Evolutionary conservation across 2,113 vertebrate genomes (phyloP).

Genomic region (Embiotoca jacksoni): DNA sequence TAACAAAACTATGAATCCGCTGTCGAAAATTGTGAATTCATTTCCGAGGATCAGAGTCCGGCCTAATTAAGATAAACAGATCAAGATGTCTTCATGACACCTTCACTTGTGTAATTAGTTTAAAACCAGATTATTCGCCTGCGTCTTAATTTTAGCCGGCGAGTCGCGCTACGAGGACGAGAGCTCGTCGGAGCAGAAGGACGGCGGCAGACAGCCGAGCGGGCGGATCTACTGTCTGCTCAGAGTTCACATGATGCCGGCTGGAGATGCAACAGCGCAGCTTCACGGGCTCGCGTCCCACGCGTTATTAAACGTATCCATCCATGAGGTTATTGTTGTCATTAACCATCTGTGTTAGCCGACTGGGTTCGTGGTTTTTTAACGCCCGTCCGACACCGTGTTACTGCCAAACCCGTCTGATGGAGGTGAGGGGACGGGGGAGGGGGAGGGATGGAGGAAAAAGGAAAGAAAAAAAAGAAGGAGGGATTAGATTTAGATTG

Average conservation of each 20-base stretch:
- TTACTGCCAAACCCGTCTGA: slow-evolving; percentile 34
- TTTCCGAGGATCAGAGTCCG: neutral
- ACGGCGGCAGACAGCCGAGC: slow-evolving; percentile 27
- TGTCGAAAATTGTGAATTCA: too few relatives aligned
- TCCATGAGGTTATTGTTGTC: slow-evolving; percentile 65
- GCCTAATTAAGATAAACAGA: slow-evolving; percentile 18
- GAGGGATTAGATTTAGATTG: slow-evolving; percentile 61
- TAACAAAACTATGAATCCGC: too few relatives aligned
- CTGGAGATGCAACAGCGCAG: slow-evolving; percentile 17
- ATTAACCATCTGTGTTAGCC: slow-evolving; percentile 69
- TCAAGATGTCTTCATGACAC: slow-evolving; percentile 36
- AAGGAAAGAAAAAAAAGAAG: too few relatives aligned
- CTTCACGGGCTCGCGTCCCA: slow-evolving; percentile 41
- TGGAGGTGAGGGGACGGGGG: neutral
- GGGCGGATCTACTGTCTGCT: slow-evolving; percentile 25
- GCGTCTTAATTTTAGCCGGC: slow-evolving; percentile 32
- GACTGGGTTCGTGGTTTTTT: slow-evolving; percentile 20
- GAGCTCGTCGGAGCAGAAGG: slow-evolving; percentile 18
- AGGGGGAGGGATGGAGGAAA: neutral
- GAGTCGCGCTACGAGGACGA: slow-evolving; percentile 37
- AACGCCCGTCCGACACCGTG: slow-evolving; percentile 44
- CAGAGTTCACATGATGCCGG: slow-evolving; percentile 11
- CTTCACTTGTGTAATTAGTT: slow-evolving; percentile 57
- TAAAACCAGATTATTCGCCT: slow-evolving; percentile 25
- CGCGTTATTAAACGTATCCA: slow-evolving; percentile 64